Percentiles rank a stretch among this genome's conserved stretches.
These are phyloP conservation scores for Podarcis cretensis DNA, from an alignment of 2,113 vertebrate species.

Conservation along the genomic window DNA sequence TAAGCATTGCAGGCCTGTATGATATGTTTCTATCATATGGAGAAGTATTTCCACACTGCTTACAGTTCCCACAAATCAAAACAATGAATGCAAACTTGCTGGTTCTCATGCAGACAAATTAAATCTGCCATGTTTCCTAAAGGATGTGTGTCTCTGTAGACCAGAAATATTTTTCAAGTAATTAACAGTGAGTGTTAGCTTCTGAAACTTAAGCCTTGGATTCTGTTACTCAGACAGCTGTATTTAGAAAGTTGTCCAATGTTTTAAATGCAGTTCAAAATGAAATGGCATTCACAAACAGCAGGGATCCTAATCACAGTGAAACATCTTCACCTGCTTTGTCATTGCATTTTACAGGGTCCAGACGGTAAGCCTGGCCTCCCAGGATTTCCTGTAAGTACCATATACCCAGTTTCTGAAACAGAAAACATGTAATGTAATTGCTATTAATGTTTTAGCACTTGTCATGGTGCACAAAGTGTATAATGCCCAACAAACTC, in stretches of 20 bases:
- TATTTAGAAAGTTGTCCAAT: not conserved
- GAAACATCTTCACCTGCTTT: not conserved
- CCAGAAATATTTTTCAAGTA: not conserved
- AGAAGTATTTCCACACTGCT: not conserved
- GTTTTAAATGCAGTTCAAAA: constrained; percentile 22
- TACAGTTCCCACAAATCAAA: not conserved
- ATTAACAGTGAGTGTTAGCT: not conserved
- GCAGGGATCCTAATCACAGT: not conserved
- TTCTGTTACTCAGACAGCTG: not conserved
- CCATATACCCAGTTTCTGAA: not conserved
- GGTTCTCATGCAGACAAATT: not conserved
- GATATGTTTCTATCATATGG: not conserved
- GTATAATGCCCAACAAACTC: not conserved
- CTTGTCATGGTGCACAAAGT: not conserved
- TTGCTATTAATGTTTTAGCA: not conserved
- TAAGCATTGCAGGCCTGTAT: not conserved
- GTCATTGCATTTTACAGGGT: constrained; percentile 79
- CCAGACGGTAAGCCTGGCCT: constrained; percentile 85
- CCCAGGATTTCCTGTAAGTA: constrained; percentile 91
- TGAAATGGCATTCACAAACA: not conserved
- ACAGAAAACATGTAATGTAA: constrained; percentile 13
- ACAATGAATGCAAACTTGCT: not conserved
- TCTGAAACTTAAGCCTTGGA: not conserved
- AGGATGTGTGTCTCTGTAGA: not conserved
- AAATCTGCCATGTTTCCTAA: not conserved